These are phyloP conservation scores for Heteromormyrus szaboi DNA, from an alignment of 2,797 vertebrate genomes.

Conservation along the genomic window DNA sequence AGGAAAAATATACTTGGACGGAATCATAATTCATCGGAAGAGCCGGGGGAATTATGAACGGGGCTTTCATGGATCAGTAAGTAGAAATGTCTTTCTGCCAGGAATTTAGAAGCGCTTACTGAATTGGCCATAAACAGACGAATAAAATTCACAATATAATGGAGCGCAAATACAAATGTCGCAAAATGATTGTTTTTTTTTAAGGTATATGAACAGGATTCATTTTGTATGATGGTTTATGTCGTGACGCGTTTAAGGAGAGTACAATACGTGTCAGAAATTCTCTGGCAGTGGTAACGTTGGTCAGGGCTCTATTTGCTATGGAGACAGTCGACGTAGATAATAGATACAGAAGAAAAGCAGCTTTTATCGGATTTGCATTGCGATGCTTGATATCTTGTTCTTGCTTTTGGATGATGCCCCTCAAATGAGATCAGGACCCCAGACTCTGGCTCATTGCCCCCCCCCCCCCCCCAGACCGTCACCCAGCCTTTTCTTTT, in stretches of 20 bases:
- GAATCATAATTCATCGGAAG: conserved; percentile 10
- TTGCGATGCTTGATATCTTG: neutral
- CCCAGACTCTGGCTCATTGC: neutral
- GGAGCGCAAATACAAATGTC: neutral
- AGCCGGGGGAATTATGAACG: conserved; percentile 2
- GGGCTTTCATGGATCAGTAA: neutral
- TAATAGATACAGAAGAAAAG: neutral
- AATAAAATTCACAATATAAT: neutral
- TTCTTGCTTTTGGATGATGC: neutral
- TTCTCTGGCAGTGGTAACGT: neutral
- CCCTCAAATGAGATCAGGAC: neutral
- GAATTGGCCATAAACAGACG: neutral
- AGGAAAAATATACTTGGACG: conserved; percentile 2
- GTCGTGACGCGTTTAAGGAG: neutral
- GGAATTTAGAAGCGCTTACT: conserved; percentile 6
- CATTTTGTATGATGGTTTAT: neutral
- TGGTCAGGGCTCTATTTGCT: neutral
- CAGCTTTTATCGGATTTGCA: neutral
- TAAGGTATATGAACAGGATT: neutral
- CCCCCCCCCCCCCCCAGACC: neutral
- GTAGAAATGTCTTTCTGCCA: neutral
- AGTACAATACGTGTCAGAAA: neutral
- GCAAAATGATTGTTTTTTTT: neutral
- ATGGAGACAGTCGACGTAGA: neutral
- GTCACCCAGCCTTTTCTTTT: neutral